phyloP scores from a whole-genome alignment of 2,113 vertebrate genomes.

The Sula dactylatra region DNA sequence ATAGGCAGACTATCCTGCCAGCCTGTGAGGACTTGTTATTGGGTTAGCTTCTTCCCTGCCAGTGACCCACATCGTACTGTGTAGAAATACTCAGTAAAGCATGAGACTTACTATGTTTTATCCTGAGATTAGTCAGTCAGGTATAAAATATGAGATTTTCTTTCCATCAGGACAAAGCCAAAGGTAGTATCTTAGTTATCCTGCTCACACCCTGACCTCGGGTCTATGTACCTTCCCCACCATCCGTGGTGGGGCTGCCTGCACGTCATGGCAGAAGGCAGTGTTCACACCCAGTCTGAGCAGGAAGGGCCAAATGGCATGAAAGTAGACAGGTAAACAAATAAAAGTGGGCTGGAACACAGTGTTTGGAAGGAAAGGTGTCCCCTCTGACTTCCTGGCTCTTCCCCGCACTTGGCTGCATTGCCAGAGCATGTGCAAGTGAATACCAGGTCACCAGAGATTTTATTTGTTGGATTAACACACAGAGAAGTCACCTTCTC shows the following conservation, averaged over 20 bases:
- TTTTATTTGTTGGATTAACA: not conserved
- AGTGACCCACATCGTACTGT: fast-evolving
- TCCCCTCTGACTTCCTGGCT: not conserved
- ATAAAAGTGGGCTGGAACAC: not conserved
- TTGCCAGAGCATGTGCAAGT: not conserved
- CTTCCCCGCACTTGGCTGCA: not conserved
- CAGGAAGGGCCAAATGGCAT: not conserved
- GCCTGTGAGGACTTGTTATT: not conserved
- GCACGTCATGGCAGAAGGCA: fast-evolving
- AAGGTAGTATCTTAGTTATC: not conserved
- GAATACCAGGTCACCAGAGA: not conserved
- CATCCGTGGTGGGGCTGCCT: not conserved
- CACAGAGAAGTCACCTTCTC: not conserved
- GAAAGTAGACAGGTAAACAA: not conserved
- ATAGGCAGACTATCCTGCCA: not conserved
- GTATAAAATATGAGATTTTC: not conserved
- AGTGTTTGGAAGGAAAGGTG: not conserved
- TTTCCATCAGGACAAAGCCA: not conserved
- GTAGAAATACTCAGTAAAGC: not conserved
- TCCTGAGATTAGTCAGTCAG: not conserved
- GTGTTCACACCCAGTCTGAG: fast-evolving
- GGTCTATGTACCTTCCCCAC: not conserved
- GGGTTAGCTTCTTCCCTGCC: not conserved
- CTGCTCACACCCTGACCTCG: not conserved
- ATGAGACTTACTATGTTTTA: not conserved